phyloP scores from a whole-genome alignment of 1,140 invertebrate genomes.

The Eriocheir sinensis region DNA sequence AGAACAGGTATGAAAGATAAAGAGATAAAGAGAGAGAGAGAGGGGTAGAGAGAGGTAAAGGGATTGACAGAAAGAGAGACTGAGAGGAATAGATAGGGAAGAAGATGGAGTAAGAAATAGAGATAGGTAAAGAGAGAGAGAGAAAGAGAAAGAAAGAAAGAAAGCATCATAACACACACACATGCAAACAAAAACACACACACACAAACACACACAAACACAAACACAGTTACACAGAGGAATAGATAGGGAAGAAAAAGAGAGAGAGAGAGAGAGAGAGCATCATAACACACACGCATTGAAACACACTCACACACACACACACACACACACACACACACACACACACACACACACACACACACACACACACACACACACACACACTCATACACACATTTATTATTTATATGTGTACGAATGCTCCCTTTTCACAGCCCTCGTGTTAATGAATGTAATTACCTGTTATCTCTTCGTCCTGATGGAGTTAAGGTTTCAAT shows the following conservation, averaged over 20 bases:
- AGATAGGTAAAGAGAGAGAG: background rate
- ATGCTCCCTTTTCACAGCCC: no score
- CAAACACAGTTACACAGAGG: slow-evolving; percentile 33
- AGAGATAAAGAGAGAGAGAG: no score
- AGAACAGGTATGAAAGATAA: background rate
- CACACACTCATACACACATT: slow-evolving; percentile 21
- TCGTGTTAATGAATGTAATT: no score
- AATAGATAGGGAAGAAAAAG: no score
- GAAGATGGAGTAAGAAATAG: background rate
- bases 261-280: background rate
- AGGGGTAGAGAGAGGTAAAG: no score
- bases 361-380: slow-evolving; percentile 47
- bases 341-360: slow-evolving; percentile 47
- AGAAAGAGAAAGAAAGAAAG: no score
- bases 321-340: slow-evolving; percentile 47
- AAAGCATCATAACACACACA: background rate
- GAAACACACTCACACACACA: slow-evolving; percentile 11
- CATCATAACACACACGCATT: no score
- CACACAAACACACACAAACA: slow-evolving; percentile 40
- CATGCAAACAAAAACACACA: slow-evolving; percentile 32
- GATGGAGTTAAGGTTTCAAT: no score
- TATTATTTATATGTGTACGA: no score
- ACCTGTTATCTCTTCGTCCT: no score
- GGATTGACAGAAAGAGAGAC: background rate
- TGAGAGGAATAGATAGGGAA: no score